These are phyloP conservation scores for Xylophagus ater DNA, from an alignment of 2,888 invertebrate species.

Conservation along the genomic window DNA sequence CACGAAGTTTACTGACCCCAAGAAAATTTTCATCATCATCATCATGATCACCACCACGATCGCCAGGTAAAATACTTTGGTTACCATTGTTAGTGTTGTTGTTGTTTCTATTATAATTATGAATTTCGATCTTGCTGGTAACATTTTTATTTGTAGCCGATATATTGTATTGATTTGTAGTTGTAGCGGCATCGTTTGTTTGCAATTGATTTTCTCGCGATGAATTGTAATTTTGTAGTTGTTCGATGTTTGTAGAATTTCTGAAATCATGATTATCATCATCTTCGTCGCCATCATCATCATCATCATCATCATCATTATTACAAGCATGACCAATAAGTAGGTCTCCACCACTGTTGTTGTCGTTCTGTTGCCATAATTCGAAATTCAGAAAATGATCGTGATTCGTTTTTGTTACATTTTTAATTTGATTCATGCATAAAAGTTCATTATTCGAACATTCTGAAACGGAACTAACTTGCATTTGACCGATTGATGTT, in stretches of 20 bases:
- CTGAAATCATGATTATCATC: background rate
- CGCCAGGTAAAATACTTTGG: no score
- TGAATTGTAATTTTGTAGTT: background rate
- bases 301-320: background rate
- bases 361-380: background rate
- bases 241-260: background rate
- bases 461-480: no score
- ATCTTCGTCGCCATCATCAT: background rate
- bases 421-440: no score
- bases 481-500: no score
- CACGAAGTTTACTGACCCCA: background rate
- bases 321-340: constrained; percentile 8
- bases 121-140: background rate
- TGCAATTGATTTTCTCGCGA: constrained; percentile 1
- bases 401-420: no score
- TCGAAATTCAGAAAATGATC: no score
- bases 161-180: no score
- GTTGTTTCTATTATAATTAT: constrained; percentile 4
- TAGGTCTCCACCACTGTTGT: constrained; percentile 16
- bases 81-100: constrained; percentile 3
- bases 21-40: background rate
- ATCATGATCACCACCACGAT: no score
- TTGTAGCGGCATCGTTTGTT: background rate
- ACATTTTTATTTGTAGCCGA: background rate
- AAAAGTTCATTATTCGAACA: no score